Conservation (phyloP, 2,888 invertebrate genomes). For the Caenorhabditis sp. region DNA sequence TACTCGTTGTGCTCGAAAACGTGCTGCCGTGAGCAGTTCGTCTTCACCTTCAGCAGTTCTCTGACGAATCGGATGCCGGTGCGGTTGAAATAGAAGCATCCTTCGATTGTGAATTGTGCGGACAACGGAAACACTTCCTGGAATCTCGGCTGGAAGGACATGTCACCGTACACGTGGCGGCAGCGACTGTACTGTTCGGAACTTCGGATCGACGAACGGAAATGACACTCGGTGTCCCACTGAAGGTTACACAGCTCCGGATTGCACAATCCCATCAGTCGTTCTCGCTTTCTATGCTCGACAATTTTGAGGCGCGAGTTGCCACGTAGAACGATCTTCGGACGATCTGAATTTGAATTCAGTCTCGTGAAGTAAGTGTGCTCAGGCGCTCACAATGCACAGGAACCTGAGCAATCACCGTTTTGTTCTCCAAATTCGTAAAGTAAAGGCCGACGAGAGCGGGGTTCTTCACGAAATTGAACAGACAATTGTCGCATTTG, state of each 20-base stretch:
- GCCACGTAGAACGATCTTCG: constrained; percentile 15
- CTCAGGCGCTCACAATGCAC: not conserved
- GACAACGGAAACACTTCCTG: not conserved
- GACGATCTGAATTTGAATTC: constrained; percentile 16
- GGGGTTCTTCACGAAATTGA: constrained; percentile 13
- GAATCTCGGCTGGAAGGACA: constrained; percentile 13
- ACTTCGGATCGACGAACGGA: constrained; percentile 7
- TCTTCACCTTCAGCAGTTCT: not conserved
- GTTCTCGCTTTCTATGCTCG: not conserved
- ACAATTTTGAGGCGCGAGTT: constrained; percentile 18
- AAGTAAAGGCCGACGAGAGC: constrained; percentile 23
- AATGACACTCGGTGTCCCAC: constrained; percentile 23
- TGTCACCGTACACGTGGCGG: constrained; percentile 29
- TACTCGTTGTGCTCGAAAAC: constrained; percentile 15
- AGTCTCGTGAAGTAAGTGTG: too few species aligned
- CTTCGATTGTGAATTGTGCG: constrained; percentile 25
- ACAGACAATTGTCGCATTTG: constrained; percentile 23
- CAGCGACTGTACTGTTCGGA: constrained; percentile 1
- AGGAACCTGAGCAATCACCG: too few species aligned
- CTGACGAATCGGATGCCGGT: constrained; percentile 18
- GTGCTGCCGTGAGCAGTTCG: constrained; percentile 13
- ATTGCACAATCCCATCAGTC: constrained; percentile 10
- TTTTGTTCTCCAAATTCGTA: too few species aligned
- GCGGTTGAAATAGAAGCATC: constrained; percentile 29
- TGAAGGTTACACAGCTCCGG: constrained; percentile 24